Percentiles rank a stretch among this genome's conserved stretches.
Conservation (phyloP, 1,140 invertebrate species). For the Hylyphantes graminicola region DNA sequence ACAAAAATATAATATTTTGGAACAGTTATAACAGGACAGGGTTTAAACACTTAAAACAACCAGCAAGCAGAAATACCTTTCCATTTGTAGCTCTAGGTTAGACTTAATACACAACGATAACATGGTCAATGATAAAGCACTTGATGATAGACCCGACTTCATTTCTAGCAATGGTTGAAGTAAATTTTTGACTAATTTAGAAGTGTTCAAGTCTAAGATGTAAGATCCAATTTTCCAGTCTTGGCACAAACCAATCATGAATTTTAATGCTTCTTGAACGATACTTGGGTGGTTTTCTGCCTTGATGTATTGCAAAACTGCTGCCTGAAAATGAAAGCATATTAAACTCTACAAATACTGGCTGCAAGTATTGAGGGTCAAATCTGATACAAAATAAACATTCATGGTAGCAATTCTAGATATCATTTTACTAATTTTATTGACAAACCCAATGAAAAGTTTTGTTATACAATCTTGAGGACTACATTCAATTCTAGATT, state of each 20-base stretch:
- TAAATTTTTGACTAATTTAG: not conserved
- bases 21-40: too few relatives aligned
- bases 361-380: too few relatives aligned
- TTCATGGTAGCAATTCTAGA: too few relatives aligned
- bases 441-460: too few relatives aligned
- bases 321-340: not conserved
- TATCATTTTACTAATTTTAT: too few relatives aligned
- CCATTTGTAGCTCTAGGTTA: not conserved
- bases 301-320: not conserved
- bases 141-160: not conserved
- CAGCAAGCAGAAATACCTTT: too few relatives aligned
- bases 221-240: slow-evolving; percentile 12
- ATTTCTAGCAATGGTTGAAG: slow-evolving; percentile 3
- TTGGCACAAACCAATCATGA: not conserved
- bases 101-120: slow-evolving; percentile 20
- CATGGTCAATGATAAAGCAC: slow-evolving; percentile 12
- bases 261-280: slow-evolving; percentile 3
- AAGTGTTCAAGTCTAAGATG: not conserved
- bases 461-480: too few relatives aligned
- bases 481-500: too few relatives aligned
- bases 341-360: not conserved
- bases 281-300: slow-evolving; percentile 1
- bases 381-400: too few relatives aligned
- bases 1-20: too few relatives aligned
- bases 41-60: not conserved